Evolutionary conservation across 37 sponge, comb jelly and placozoan genomes (phyloP).

Genomic region (Spongilla lacustris): DNA sequence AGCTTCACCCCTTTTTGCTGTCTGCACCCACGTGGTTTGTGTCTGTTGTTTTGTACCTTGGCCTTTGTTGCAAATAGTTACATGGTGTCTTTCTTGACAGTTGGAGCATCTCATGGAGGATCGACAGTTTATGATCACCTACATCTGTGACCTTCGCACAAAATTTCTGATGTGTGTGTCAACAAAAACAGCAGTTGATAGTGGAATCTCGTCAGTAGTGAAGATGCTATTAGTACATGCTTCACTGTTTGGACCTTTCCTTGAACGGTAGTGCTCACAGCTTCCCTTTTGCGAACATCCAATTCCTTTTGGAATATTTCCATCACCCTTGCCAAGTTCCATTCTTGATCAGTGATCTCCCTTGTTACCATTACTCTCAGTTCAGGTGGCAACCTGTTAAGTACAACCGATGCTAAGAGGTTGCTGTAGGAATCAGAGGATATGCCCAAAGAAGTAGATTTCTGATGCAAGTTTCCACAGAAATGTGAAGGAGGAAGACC

Average conservation of each 20-base stretch:
- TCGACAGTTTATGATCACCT: neutral
- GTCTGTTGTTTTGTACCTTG: neutral
- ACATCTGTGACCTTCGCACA: constrained; percentile 7
- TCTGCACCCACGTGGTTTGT: neutral
- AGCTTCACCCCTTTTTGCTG: neutral
- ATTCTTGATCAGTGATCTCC: neutral
- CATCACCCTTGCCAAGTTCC: constrained; percentile 5
- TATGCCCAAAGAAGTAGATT: neutral
- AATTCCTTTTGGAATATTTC: constrained; percentile 4
- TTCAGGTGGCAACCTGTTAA: constrained; percentile 10
- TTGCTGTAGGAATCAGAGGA: neutral
- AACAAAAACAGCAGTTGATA: neutral
- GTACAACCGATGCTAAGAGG: neutral
- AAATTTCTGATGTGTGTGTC: neutral
- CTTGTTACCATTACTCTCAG: constrained; percentile 10
- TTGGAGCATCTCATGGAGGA: neutral
- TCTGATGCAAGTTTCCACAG: neutral
- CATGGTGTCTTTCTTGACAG: constrained; percentile 11
- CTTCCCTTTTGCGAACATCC: neutral
- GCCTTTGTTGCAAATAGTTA: constrained; percentile 7
- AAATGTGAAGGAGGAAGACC: neutral
- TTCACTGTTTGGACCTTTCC: neutral
- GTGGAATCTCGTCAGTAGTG: neutral
- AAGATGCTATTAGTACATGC: neutral
- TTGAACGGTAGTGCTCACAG: neutral